Conservation (phyloP, 1,140 invertebrate species). For the Meteorus sp. region DNA sequence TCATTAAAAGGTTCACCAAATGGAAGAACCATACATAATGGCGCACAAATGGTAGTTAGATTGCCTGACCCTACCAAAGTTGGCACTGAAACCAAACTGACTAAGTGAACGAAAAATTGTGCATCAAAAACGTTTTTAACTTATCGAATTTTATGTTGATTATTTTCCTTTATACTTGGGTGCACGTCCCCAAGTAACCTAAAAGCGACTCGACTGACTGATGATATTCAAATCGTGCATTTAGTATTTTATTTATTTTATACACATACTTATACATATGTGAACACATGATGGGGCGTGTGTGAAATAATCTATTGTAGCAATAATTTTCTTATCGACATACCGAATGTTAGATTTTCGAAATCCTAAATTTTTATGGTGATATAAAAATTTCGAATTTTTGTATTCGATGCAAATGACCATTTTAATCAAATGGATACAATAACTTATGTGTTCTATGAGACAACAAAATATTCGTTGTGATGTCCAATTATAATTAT, state of each 20-base stretch:
- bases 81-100: slow-evolving; percentile 46
- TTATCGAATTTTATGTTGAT: background rate
- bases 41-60: slow-evolving; percentile 49
- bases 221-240: slow-evolving; percentile 18
- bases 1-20: slow-evolving; percentile 30
- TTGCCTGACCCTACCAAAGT: slow-evolving; percentile 51
- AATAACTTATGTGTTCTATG: slow-evolving; percentile 25
- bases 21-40: slow-evolving; percentile 44
- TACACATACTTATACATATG: too few species aligned
- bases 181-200: slow-evolving; percentile 1
- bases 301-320: background rate
- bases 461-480: slow-evolving; percentile 16
- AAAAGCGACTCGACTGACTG: too few species aligned
- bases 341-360: slow-evolving; percentile 8
- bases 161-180: background rate
- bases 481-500: slow-evolving; percentile 16
- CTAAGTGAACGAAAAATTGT: slow-evolving; percentile 36
- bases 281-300: too few species aligned
- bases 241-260: slow-evolving; percentile 17
- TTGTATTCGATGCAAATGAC: slow-evolving; percentile 1
- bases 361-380: background rate
- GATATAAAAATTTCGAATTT: slow-evolving; percentile 1
- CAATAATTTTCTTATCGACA: slow-evolving; percentile 17
- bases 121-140: slow-evolving; percentile 2
- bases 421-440: slow-evolving; percentile 13